These are phyloP conservation scores for Scaeva pyrastri DNA, from an alignment of 2,888 invertebrate species.

Conservation along the genomic window DNA sequence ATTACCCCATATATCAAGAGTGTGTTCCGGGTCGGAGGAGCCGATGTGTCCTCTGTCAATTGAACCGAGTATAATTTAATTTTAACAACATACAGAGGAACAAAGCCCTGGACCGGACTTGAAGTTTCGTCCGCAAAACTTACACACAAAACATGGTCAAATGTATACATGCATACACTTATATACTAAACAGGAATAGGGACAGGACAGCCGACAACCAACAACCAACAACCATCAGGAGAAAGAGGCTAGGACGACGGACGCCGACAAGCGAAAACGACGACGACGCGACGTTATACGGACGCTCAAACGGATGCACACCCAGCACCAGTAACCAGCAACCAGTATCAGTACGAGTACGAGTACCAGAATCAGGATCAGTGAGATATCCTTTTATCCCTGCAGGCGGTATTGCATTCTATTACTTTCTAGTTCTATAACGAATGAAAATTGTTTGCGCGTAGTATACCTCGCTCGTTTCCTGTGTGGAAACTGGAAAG, in stretches of 20 bases:
- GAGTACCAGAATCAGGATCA: constrained; percentile 8
- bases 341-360: too few relatives aligned
- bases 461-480: constrained; percentile 44
- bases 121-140: constrained; percentile 33
- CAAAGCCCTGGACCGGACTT: constrained; percentile 51
- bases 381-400: constrained; percentile 46
- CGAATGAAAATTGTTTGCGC: constrained; percentile 72
- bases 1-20: constrained; percentile 75
- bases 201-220: constrained; percentile 5
- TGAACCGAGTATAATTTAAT: constrained; percentile 75
- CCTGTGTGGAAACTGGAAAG: constrained; percentile 44
- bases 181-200: not conserved
- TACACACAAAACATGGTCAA: constrained; percentile 27
- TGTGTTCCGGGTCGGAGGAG: constrained; percentile 75
- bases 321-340: too few relatives aligned
- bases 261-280: not conserved
- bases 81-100: constrained; percentile 71
- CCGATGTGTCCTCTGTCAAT: constrained; percentile 76
- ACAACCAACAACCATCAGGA: constrained; percentile 30
- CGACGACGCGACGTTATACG: constrained; percentile 3
- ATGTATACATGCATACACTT: not conserved
- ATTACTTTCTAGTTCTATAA: constrained; percentile 46
- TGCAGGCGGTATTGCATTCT: constrained; percentile 67
- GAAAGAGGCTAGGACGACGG: not conserved
- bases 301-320: constrained; percentile 56